Evolutionary conservation across 2,113 vertebrate species (phyloP), one percentile per base, ranked within the genome.

Genomic region (Butorides virescens): DNA sequence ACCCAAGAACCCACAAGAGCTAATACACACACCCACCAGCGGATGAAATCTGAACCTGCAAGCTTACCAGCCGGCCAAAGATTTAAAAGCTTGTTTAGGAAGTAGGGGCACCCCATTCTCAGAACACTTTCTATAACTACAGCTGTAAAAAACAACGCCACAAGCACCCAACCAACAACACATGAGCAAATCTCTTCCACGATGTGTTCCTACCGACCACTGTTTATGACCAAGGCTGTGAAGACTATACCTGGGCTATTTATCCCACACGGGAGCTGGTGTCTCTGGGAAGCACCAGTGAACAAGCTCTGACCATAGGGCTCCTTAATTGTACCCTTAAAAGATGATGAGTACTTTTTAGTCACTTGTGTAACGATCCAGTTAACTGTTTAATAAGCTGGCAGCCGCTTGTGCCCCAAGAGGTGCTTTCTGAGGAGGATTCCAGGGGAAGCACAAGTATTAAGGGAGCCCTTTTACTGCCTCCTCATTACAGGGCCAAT

Each of bases 251-350:
- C 18, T 36, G 23, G 18, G 26, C 32, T 79, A 11, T 46, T 83
- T 37, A 53, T 29, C 11, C 44, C 27, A 36, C 8, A 1, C 2
- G n/a, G 88, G 13, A 73, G 11, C 58, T 20, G 12, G 8, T 5
- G 6, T 34, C 62, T 58, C 59, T 66, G 19, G 53, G 53, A 92
- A 76, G 53, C 25, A 67, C 25, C 32, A 49, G 18, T 4, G 13
- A 56, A 63, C n/a, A 68, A 50, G 47, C 44, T 81, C 50, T 71
- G 42, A 86, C n/a, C 32, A 13, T 1, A 56, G 34, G 6, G 36
- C 12, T 72, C 78, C 15, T n/a, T 36, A 67, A 68, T 0, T 0
- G 0, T 13, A 86, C 20, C 27, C 52, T 63, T 4, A 0, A 66
- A 66, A 66, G 67, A 53, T 0, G 1, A 75, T 11, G 9, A 61